Percentiles rank a stretch among this genome's conserved stretches.
phyloP scores from a whole-genome alignment of 2,888 invertebrate species.

The Chaetogeoica ovagalla region DNA sequence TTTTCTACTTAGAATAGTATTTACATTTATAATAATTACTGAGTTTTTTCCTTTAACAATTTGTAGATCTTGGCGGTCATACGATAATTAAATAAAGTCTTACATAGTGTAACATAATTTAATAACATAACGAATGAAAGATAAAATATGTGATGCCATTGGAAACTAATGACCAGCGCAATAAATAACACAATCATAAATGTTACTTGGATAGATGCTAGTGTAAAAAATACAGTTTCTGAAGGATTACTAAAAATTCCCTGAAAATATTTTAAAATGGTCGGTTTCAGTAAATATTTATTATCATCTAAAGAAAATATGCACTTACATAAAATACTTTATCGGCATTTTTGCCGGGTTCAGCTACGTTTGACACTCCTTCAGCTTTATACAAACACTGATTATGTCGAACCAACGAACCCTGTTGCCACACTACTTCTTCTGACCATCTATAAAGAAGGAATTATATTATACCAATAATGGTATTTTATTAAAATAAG shows the following conservation, averaged over 20 bases:
- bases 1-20: not conserved
- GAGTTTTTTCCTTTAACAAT: slow-evolving; percentile 43
- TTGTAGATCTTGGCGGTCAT: slow-evolving; percentile 47
- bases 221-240: slow-evolving; percentile 48
- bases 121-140: slow-evolving; percentile 42
- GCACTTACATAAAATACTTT: slow-evolving; percentile 67
- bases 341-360: slow-evolving; percentile 81
- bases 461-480: slow-evolving; percentile 29
- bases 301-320: not conserved
- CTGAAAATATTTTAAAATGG: slow-evolving; percentile 10
- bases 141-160: slow-evolving; percentile 50
- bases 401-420: slow-evolving; percentile 73
- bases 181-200: slow-evolving; percentile 42
- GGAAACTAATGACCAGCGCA: slow-evolving; percentile 39
- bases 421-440: slow-evolving; percentile 72
- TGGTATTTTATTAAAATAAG: slow-evolving; percentile 57
- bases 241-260: slow-evolving; percentile 47
- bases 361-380: slow-evolving; percentile 81
- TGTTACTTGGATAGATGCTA: slow-evolving; percentile 37
- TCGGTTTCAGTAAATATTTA: not conserved
- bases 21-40: not conserved
- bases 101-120: slow-evolving; percentile 41
- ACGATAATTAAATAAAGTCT: slow-evolving; percentile 45
- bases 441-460: slow-evolving; percentile 63
- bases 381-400: slow-evolving; percentile 76